Evolutionary conservation across 2,888 invertebrate species (phyloP).

Genomic region (Epinotia demarniana): DNA sequence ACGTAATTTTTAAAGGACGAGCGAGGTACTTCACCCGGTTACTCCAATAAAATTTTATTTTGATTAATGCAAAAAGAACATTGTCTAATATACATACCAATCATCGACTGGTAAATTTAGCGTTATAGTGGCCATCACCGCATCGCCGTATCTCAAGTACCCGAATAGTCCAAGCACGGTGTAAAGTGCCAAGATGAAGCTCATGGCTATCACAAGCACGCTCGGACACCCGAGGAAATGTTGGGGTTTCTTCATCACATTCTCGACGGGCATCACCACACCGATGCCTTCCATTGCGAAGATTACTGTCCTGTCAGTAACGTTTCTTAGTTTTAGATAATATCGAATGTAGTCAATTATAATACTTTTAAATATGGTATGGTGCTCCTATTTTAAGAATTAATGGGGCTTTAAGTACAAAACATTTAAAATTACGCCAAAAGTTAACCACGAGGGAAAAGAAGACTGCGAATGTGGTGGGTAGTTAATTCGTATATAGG

Average conservation of each 20-base stretch:
- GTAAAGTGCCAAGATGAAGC: slow-evolving; percentile 90
- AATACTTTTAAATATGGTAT: no score
- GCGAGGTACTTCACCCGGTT: no score
- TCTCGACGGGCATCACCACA: slow-evolving; percentile 96
- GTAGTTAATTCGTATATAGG: no score
- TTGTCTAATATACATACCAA: slow-evolving; percentile 74
- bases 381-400: no score
- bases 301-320: slow-evolving; percentile 90
- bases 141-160: slow-evolving; percentile 92
- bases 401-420: no score
- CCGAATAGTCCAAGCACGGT: slow-evolving; percentile 94
- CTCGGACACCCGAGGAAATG: slow-evolving; percentile 93
- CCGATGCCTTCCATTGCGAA: slow-evolving; percentile 99
- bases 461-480: no score
- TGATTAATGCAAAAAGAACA: not conserved
- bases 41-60: not conserved
- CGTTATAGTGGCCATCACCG: slow-evolving; percentile 90
- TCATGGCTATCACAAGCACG: slow-evolving; percentile 94
- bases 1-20: no score
- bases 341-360: no score
- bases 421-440: no score
- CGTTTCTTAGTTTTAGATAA: no score
- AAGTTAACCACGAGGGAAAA: no score
- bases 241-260: slow-evolving; percentile 93
- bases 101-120: slow-evolving; percentile 90